Percentiles rank a stretch among this genome's conserved stretches.
Evolutionary conservation across 2,797 vertebrate genomes (phyloP).

Genomic region (Protosalanx chinensis): DNA sequence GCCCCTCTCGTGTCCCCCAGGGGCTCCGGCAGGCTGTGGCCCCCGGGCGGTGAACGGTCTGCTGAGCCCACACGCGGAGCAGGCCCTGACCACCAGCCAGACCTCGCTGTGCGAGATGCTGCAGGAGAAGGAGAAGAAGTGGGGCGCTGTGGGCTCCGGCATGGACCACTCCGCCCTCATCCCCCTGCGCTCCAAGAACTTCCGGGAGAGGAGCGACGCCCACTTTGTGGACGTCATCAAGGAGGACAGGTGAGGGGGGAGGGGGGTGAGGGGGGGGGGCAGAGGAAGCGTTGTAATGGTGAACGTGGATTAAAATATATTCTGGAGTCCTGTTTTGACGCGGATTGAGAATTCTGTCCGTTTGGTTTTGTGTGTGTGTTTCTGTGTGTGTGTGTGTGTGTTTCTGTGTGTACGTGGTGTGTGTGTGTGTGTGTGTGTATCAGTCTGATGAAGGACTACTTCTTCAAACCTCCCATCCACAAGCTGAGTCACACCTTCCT

Average conservation of each 20-base stretch:
- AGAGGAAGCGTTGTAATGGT: not conserved
- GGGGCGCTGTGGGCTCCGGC: constrained; percentile 66
- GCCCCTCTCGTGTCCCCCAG: constrained; percentile 53
- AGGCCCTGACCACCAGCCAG: constrained; percentile 90
- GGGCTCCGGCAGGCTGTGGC: constrained; percentile 69
- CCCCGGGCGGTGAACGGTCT: constrained; percentile 89
- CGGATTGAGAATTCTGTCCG: too few relatives aligned
- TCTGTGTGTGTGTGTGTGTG: too few relatives aligned
- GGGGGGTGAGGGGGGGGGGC: not conserved
- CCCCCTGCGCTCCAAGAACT: constrained; percentile 93
- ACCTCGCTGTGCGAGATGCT: constrained; percentile 94
- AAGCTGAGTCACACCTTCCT: constrained; percentile 95
- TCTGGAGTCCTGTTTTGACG: too few relatives aligned
- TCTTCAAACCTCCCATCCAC: constrained; percentile 96
- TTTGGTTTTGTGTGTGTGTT: too few relatives aligned
- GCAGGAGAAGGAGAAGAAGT: constrained; percentile 90
- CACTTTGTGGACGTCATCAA: constrained; percentile 99
- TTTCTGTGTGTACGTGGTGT: too few relatives aligned
- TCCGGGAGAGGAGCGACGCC: constrained; percentile 93
- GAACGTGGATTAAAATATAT: too few relatives aligned
- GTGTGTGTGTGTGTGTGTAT: constrained; percentile 25
- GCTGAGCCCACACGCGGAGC: constrained; percentile 82
- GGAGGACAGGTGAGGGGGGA: constrained; percentile 87
- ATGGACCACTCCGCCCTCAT: constrained; percentile 94
- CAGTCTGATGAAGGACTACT: constrained; percentile 98